phyloP scores from a whole-genome alignment of 2,888 invertebrate species.

The Heliconius erato region DNA sequence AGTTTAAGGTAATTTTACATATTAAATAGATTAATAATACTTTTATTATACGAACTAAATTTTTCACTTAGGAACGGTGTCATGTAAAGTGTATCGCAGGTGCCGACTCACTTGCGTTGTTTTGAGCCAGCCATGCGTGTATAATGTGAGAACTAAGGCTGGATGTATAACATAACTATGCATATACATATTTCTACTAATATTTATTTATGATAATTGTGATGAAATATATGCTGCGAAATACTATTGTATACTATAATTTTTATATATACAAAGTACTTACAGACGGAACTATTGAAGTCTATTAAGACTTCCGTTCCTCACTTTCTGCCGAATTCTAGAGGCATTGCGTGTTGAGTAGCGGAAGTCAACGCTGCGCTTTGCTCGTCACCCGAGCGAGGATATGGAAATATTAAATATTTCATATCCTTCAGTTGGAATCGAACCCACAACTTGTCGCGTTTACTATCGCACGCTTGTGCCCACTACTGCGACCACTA shows the following conservation, averaged over 20 bases:
- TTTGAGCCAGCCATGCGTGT: constrained; percentile 65
- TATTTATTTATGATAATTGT: background rate
- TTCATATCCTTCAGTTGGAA: background rate
- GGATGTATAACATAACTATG: background rate
- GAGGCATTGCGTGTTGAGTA: background rate
- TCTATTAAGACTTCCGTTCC: too few species aligned
- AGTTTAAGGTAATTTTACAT: too few species aligned
- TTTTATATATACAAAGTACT: too few species aligned
- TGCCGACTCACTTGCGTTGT: constrained; percentile 56
- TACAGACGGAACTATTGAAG: too few species aligned
- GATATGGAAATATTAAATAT: too few species aligned
- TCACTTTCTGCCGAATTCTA: too few species aligned
- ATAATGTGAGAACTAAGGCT: constrained; percentile 54
- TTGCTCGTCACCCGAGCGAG: background rate
- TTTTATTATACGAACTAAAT: background rate
- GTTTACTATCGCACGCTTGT: background rate
- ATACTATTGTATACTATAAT: too few species aligned
- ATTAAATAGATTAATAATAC: too few species aligned
- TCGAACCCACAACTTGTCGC: background rate
- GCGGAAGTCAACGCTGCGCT: too few species aligned
- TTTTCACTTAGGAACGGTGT: constrained; percentile 34
- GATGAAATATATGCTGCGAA: background rate
- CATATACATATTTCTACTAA: background rate
- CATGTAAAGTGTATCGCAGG: constrained; percentile 42
- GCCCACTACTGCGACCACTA: background rate